phyloP scores from a whole-genome alignment of 2,113 vertebrate species.

The Campylomormyrus numenius region DNA sequence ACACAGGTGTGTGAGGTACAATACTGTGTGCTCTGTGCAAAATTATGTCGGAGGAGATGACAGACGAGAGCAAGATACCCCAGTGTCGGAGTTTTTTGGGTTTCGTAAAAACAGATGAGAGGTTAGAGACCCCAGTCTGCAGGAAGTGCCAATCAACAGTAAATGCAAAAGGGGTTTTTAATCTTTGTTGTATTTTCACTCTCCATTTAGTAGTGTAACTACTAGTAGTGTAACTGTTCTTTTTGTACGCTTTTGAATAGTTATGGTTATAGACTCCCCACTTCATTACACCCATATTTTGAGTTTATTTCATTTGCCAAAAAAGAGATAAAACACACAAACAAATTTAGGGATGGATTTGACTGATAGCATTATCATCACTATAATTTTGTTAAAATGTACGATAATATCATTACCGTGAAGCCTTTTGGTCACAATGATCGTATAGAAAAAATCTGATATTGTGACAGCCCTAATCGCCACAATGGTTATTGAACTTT shows the following conservation, averaged over 20 bases:
- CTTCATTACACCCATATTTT: neutral
- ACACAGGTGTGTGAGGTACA: neutral
- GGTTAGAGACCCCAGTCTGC: neutral
- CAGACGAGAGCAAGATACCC: neutral
- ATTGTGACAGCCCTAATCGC: neutral
- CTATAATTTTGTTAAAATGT: neutral
- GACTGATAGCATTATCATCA: neutral
- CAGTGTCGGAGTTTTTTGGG: neutral
- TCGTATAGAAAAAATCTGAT: neutral
- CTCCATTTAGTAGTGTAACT: neutral
- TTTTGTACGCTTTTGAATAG: neutral
- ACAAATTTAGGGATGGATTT: neutral
- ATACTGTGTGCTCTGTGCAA: neutral
- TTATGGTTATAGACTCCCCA: neutral
- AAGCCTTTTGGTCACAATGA: neutral
- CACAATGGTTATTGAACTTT: neutral
- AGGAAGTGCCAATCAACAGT: neutral
- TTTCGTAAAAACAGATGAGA: neutral
- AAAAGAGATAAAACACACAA: neutral
- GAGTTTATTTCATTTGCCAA: neutral
- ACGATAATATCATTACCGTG: neutral
- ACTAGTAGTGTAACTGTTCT: neutral
- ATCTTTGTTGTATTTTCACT: neutral
- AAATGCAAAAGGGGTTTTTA: neutral
- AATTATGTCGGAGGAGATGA: neutral